These are phyloP conservation scores for Notarius quadriscutis DNA, from an alignment of 2,113 vertebrate species.

Conservation along the genomic window DNA sequence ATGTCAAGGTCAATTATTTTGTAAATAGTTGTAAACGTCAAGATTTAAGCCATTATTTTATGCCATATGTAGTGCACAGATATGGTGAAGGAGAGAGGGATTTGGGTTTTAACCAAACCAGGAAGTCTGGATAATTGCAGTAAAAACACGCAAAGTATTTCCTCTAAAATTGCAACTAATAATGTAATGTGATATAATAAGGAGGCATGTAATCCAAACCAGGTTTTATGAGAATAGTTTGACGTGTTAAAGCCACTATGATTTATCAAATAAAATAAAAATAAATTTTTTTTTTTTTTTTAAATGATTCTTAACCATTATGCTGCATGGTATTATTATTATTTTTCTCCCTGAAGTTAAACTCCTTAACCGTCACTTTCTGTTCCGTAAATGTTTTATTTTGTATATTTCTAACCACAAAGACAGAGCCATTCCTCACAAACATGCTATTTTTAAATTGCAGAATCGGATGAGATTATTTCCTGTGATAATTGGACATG, in stretches of 20 bases:
- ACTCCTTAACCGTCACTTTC: background rate
- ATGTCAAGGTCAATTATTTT: background rate
- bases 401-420: background rate
- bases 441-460: background rate
- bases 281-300: background rate
- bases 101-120: background rate
- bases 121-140: background rate
- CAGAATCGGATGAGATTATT: background rate
- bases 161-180: background rate
- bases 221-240: background rate
- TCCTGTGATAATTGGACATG: background rate
- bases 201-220: background rate
- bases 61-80: background rate
- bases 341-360: background rate
- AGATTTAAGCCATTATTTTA: background rate
- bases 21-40: background rate
- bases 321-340: background rate
- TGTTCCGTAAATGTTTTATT: background rate
- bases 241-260: too few relatives aligned
- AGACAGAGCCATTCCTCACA: background rate
- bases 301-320: background rate
- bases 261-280: background rate
- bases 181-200: background rate
- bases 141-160: background rate
- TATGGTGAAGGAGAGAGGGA: background rate